These are phyloP conservation scores for Cynocephalus volans DNA, from an alignment of 2,113 vertebrate species.

Conservation along the genomic window DNA sequence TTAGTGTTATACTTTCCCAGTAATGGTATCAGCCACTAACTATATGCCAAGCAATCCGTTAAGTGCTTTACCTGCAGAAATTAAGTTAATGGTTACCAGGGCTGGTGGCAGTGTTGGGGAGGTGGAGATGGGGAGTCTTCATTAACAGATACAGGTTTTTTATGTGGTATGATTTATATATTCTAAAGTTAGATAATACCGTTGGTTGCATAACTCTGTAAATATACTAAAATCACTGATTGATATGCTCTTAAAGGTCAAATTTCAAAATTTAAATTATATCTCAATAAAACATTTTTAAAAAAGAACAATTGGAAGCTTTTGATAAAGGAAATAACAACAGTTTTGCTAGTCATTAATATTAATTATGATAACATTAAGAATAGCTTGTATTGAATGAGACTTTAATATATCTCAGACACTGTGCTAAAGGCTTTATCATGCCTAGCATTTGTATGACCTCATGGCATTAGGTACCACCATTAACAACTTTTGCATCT, in stretches of 20 bases:
- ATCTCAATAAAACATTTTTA: not conserved
- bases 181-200: not conserved
- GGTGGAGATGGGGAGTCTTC: too few species aligned
- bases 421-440: not conserved
- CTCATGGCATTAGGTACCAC: too few species aligned
- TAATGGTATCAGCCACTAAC: not conserved
- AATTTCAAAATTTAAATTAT: not conserved
- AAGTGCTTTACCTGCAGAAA: not conserved
- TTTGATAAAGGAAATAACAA: not conserved
- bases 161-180: not conserved
- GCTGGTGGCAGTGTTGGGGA: not conserved
- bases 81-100: not conserved
- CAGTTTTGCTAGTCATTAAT: not conserved
- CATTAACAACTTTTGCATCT: not conserved
- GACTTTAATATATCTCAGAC: not conserved
- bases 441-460: accelerated
- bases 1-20: not conserved
- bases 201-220: not conserved
- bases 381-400: accelerated
- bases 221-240: not conserved
- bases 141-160: too few species aligned
- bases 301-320: not conserved
- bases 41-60: not conserved
- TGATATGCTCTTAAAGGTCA: not conserved
- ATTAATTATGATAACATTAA: not conserved